Conservation (phyloP, 2,113 vertebrate species). For the Apodemus speciosus region DNA sequence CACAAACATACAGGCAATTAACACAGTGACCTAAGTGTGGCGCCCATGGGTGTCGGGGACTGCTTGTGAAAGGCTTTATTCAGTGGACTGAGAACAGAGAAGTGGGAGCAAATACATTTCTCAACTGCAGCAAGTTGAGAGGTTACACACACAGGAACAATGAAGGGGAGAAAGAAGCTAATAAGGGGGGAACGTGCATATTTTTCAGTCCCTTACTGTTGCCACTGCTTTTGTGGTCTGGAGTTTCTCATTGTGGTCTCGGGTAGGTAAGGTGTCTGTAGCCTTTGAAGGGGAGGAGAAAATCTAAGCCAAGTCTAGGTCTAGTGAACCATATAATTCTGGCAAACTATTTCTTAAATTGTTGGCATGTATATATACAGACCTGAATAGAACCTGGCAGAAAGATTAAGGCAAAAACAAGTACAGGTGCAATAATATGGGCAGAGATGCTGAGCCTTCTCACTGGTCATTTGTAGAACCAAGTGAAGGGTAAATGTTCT, state of each 20-base stretch:
- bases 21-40: not conserved
- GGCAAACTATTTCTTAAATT: not conserved
- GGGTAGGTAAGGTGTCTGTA: not conserved
- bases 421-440: not conserved
- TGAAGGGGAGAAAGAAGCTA: not conserved
- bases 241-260: not conserved
- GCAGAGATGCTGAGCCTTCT: not conserved
- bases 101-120: not conserved
- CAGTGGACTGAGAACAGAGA: not conserved
- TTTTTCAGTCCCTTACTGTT: not conserved
- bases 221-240: not conserved
- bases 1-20: slow-evolving; percentile 22
- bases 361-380: not conserved
- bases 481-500: not conserved
- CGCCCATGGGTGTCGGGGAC: not conserved
- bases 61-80: not conserved
- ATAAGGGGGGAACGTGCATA: not conserved
- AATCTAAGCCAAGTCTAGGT: not conserved
- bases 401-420: not conserved
- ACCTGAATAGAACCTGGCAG: not conserved
- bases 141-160: not conserved
- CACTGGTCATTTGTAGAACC: not conserved
- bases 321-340: not conserved
- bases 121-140: not conserved
- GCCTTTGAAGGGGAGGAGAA: not conserved